Evolutionary conservation across 2,888 invertebrate species (phyloP).

Genomic region (Drosophila birchii): DNA sequence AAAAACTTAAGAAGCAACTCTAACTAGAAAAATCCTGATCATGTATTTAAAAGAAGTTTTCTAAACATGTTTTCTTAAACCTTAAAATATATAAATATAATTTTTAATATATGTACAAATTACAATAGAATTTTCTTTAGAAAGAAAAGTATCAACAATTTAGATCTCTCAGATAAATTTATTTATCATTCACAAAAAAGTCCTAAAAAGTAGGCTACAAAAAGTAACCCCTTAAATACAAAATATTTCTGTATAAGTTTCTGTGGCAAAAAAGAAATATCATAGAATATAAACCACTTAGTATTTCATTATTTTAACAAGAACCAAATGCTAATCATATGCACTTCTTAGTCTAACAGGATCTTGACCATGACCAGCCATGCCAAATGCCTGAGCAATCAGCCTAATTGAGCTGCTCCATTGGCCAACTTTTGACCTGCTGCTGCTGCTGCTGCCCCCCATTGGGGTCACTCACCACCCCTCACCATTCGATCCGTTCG

Average conservation of each 20-base stretch:
- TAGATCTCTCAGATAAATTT: neutral
- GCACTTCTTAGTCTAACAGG: neutral
- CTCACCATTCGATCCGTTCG: too few species aligned
- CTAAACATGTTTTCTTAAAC: too few species aligned
- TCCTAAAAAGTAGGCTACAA: neutral
- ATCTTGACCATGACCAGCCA: conserved; percentile 57
- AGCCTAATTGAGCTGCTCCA: conserved; percentile 61
- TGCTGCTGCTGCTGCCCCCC: conserved; percentile 12
- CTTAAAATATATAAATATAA: too few species aligned
- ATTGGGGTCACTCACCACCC: conserved; percentile 7
- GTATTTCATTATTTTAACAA: neutral
- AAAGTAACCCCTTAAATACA: neutral
- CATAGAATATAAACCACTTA: neutral
- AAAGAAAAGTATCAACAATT: neutral
- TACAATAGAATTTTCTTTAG: too few species aligned
- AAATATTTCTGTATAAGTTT: neutral
- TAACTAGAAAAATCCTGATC: neutral
- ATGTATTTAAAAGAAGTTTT: too few species aligned
- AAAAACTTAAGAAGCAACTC: neutral
- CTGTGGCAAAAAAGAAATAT: neutral
- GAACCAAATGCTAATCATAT: neutral
- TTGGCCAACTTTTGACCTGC: conserved; percentile 54
- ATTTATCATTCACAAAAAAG: neutral
- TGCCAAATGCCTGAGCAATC: conserved; percentile 52
- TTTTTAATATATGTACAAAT: too few species aligned